Base-by-base conservation (phyloP, 2,888 invertebrate genomes). In the Epinotia demarniana region DNA sequence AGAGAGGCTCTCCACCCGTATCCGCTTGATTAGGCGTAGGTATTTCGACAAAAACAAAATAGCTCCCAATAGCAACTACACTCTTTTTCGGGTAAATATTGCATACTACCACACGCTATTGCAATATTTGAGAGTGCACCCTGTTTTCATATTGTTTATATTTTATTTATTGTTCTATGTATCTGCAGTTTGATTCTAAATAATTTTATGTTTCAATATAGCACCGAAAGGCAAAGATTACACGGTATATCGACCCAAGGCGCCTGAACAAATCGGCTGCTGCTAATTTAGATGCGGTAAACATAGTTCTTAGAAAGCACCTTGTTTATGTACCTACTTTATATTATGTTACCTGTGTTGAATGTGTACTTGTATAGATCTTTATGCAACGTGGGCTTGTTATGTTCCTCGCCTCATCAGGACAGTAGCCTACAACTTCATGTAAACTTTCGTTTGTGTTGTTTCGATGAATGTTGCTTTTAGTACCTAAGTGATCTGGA, bases 1-100 rank as follows among this genome's bases (percentile, higher is more conserved):
- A 91, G 91, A 91, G 84, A 92, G 89, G 85, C 82, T 94, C 86
- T 83, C 87, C 85, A 90, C 87, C 83, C 93, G 94, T 90, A 88
- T 94, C 87, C 89, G 93, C 92, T 93, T 93, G 83, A 84, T 93
- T 92, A 93, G 90, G 85, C 92, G 92, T 91, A 93, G 91, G 92
- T 92, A 92, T 91, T 92, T 93, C 87, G 92, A 90, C 84, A 92
- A 92, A 90, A 93, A 93, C 89, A 92, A 90, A 93, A 88, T 94
- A 78, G 87, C 90, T 79, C 93, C 93, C 60, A 53, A 75, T 57
- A 71, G 61, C 80, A 86, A 87, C 87, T 86, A 84, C 90, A 81
- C 87, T 78, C 83, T 85, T 77, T 87, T 87, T 80, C 91, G 90
- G 94, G 94, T 94, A 94, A 94, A 90, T 93, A 80, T 87, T 85